Conservation (phyloP, 2,888 invertebrate genomes). For the Macrosiphum euphorbiae region DNA sequence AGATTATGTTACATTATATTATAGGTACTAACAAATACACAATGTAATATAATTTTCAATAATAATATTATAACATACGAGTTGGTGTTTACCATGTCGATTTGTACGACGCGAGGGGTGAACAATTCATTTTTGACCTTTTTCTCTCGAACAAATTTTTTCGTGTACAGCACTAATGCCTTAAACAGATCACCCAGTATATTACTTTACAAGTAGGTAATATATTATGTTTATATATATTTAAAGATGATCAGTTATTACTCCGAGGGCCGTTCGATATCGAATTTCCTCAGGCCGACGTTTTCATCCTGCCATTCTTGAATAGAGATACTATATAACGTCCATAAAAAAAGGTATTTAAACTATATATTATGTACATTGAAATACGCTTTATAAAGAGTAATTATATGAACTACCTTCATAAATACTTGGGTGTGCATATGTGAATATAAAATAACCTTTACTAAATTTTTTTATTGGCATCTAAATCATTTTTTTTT, state of each 20-base stretch:
- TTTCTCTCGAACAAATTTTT: background rate
- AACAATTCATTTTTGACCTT: background rate
- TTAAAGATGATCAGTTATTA: background rate
- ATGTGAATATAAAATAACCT: background rate
- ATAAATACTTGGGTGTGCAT: background rate
- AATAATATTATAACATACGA: background rate
- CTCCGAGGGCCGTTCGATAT: background rate
- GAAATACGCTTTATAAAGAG: background rate
- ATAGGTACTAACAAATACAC: background rate
- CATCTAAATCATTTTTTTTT: background rate
- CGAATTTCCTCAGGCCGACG: background rate
- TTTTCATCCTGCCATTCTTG: background rate
- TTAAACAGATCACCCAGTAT: background rate
- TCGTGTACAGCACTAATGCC: background rate
- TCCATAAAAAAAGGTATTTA: background rate
- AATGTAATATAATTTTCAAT: background rate
- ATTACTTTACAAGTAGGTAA: background rate
- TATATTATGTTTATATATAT: background rate
- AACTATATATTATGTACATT: background rate
- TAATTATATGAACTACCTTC: background rate
- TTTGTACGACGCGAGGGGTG: background rate
- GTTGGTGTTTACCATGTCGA: background rate
- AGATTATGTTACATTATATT: background rate
- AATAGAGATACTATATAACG: background rate
- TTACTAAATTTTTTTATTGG: background rate